Evolutionary conservation across 2,113 vertebrate species (phyloP).

Genomic region (Bubo bubo): DNA sequence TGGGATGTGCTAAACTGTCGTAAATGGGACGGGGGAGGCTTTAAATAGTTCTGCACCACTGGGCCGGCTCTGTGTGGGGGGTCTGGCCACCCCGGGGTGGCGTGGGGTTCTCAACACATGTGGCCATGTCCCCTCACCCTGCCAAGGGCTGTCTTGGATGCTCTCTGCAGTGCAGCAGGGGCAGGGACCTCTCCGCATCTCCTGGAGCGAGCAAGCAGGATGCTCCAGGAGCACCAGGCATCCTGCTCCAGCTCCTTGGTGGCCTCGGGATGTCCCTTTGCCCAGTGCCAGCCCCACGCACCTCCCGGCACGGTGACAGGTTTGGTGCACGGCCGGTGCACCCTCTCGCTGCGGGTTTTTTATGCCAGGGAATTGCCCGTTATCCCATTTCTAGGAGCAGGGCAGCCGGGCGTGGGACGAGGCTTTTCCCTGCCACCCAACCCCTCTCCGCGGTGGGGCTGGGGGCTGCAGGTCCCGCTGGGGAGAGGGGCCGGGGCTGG

Average conservation of each 20-base stretch:
- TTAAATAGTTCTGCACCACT: not conserved
- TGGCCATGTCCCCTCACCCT: not conserved
- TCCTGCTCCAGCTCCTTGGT: not conserved
- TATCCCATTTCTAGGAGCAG: not conserved
- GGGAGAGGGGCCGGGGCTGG: not conserved
- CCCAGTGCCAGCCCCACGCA: rapidly evolving
- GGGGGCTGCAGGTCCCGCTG: not conserved
- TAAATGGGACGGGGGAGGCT: not conserved
- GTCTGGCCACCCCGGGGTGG: rapidly evolving
- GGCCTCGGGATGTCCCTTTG: not conserved
- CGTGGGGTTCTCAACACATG: rapidly evolving
- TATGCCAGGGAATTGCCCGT: rapidly evolving
- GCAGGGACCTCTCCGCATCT: not conserved
- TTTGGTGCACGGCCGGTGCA: rapidly evolving
- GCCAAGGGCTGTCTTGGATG: not conserved
- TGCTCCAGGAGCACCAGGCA: not conserved
- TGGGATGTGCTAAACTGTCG: not conserved
- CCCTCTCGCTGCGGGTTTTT: not conserved
- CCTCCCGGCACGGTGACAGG: not conserved
- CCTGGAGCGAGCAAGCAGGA: not conserved
- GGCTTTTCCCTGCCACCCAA: too few relatives aligned
- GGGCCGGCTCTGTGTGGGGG: not conserved
- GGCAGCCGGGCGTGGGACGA: rapidly evolving
- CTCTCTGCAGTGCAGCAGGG: not conserved
- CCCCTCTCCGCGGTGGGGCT: rapidly evolving